A percentile compares a stretch with the other conserved stretches of the same genome.
These are phyloP conservation scores for Mesaphorura yosii DNA, from an alignment of 1,140 invertebrate genomes.

Conservation along the genomic window DNA sequence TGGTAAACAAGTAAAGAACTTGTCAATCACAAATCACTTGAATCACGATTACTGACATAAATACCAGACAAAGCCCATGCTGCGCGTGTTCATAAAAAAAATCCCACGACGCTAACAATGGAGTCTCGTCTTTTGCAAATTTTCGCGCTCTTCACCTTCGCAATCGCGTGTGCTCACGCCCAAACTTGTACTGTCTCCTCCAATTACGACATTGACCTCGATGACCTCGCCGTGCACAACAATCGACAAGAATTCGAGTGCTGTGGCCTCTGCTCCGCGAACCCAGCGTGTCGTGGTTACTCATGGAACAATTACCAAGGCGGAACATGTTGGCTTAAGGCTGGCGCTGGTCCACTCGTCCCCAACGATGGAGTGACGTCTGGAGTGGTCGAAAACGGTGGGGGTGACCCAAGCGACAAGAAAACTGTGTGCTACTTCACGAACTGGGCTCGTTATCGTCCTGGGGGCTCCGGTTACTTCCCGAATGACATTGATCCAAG, in stretches of 20 bases:
- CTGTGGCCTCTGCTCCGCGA: background rate
- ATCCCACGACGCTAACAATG: too few species aligned
- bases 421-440: constrained; percentile 73
- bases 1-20: too few species aligned
- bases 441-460: constrained; percentile 72
- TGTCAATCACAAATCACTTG: too few species aligned
- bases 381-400: background rate
- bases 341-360: background rate
- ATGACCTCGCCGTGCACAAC: constrained; percentile 1
- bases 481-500: constrained; percentile 65
- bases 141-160: background rate
- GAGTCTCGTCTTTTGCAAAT: background rate
- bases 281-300: background rate
- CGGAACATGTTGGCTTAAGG: background rate
- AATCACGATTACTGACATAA: too few species aligned
- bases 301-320: background rate
- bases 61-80: too few species aligned
- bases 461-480: constrained; percentile 65
- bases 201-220: background rate
- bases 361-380: background rate
- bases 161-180: too few species aligned
- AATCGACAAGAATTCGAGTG: background rate
- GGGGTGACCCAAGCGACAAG: constrained; percentile 28
- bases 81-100: too few species aligned
- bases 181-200: constrained; percentile 2